phyloP scores from a whole-genome alignment of 1,140 invertebrate species.

The Zaprionus inermis region DNA sequence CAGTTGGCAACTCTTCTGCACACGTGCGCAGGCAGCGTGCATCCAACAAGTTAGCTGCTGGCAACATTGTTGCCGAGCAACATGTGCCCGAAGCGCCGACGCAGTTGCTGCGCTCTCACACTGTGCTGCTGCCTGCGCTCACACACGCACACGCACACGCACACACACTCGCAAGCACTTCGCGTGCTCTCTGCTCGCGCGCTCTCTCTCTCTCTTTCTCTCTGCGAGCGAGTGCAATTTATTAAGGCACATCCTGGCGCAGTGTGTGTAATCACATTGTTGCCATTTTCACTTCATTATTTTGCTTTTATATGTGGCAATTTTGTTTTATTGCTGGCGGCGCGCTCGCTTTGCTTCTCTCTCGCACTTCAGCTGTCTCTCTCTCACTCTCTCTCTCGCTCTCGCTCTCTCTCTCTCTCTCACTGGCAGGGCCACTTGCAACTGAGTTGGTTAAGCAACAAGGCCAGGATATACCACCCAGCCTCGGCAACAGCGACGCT shows the following conservation, averaged over 20 bases:
- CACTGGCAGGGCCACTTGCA: constrained; percentile 36
- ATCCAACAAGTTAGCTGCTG: constrained; percentile 73
- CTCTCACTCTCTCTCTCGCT: not conserved
- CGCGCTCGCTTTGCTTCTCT: constrained; percentile 34
- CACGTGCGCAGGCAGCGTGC: constrained; percentile 29
- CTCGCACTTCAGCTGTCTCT: no score
- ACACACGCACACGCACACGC: not conserved
- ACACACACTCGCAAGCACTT: no score
- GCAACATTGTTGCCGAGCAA: constrained; percentile 64
- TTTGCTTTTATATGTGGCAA: constrained; percentile 78
- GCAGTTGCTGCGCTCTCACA: constrained; percentile 42
- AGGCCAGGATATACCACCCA: constrained; percentile 66
- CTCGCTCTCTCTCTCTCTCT: not conserved
- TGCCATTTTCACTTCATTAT: constrained; percentile 83
- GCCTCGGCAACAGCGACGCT: not conserved
- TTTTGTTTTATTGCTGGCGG: constrained; percentile 73
- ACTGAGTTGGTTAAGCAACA: constrained; percentile 77
- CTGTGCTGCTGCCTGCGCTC: not conserved
- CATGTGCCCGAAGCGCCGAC: constrained; percentile 60
- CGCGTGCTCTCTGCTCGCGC: not conserved
- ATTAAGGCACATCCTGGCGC: constrained; percentile 72
- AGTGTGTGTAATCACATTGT: constrained; percentile 82
- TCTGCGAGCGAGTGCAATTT: constrained; percentile 51
- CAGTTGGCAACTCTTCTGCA: not conserved
- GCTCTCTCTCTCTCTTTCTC: not conserved